These are phyloP conservation scores for Radopholus similis DNA, from an alignment of 1,140 invertebrate genomes.

Conservation along the genomic window DNA sequence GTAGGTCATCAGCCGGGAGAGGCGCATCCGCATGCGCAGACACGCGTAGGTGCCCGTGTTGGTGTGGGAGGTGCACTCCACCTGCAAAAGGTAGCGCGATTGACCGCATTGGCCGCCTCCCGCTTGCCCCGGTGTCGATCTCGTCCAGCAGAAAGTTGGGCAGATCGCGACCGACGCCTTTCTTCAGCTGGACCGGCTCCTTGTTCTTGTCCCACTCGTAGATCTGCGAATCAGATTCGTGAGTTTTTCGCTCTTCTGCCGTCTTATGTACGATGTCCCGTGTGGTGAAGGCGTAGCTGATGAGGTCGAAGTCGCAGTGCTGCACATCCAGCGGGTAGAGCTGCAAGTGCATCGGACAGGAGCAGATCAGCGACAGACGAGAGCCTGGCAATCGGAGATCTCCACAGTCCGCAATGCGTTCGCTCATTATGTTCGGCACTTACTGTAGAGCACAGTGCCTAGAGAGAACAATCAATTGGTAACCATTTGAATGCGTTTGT, in stretches of 20 bases:
- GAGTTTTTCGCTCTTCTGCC: no score
- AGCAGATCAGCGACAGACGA: conserved; percentile 34
- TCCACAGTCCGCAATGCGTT: no score
- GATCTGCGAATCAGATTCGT: no score
- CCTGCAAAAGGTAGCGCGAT: no score
- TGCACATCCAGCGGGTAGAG: conserved; percentile 48
- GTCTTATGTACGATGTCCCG: conserved; percentile 35
- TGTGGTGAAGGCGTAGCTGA: conserved; percentile 46
- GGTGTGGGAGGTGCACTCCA: conserved; percentile 45
- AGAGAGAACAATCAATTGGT: no score
- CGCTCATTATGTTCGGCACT: no score
- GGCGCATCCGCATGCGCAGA: conserved; percentile 35
- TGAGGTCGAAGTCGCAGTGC: conserved; percentile 45
- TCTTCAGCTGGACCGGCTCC: conserved; percentile 9
- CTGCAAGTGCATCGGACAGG: conserved; percentile 37
- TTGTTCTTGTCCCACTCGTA: conserved; percentile 20
- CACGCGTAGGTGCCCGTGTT: conserved; percentile 46
- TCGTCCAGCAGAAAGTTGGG: conserved; percentile 43
- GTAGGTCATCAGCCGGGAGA: conserved; percentile 39
- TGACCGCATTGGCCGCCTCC: no score
- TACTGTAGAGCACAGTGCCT: conserved; percentile 37
- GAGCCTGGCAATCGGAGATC: no score
- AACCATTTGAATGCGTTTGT: no score
- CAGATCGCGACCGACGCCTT: conserved; percentile 38
- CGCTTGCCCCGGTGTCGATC: conserved; percentile 40